Evolutionary conservation across 2,888 invertebrate genomes (phyloP).

Genomic region (Herminia tarsipennalis): DNA sequence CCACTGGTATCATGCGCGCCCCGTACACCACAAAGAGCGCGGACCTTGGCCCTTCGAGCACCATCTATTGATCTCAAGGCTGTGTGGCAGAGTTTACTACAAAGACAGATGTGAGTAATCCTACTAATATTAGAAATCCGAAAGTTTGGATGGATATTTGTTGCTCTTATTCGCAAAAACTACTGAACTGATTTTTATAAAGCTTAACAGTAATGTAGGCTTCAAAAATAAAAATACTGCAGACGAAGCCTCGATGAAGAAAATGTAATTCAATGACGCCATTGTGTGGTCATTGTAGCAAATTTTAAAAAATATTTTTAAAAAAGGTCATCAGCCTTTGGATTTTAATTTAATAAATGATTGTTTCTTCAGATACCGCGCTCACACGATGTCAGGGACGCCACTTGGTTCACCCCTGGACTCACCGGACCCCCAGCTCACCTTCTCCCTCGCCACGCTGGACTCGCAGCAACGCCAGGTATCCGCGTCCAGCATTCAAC

Average conservation of each 20-base stretch:
- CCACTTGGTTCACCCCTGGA: constrained; percentile 93
- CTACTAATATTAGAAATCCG: no score
- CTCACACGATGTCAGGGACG: constrained; percentile 92
- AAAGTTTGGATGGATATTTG: no score
- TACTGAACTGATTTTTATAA: no score
- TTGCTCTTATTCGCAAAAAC: no score
- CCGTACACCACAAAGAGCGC: constrained; percentile 88
- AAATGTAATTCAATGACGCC: no score
- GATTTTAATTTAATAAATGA: no score
- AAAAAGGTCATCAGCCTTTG: no score
- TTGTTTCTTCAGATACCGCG: constrained; percentile 88
- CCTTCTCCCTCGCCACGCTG: constrained; percentile 87
- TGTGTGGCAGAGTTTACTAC: constrained; percentile 95
- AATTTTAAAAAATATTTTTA: no score
- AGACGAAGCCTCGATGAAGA: no score
- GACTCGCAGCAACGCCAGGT: constrained; percentile 87
- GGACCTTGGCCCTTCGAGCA: constrained; percentile 91
- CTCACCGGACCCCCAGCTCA: constrained; percentile 90
- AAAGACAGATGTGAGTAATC: constrained; percentile 93
- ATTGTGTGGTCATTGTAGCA: no score
- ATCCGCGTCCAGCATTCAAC: constrained; percentile 84
- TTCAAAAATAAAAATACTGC: no score
- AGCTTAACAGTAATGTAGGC: no score
- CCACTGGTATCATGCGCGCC: constrained; percentile 91
- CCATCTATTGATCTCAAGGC: constrained; percentile 94